Evolutionary conservation across 2,113 vertebrate genomes (phyloP), one percentile per base, ranked within the genome.

Genomic region (Pseudonaja textilis): DNA sequence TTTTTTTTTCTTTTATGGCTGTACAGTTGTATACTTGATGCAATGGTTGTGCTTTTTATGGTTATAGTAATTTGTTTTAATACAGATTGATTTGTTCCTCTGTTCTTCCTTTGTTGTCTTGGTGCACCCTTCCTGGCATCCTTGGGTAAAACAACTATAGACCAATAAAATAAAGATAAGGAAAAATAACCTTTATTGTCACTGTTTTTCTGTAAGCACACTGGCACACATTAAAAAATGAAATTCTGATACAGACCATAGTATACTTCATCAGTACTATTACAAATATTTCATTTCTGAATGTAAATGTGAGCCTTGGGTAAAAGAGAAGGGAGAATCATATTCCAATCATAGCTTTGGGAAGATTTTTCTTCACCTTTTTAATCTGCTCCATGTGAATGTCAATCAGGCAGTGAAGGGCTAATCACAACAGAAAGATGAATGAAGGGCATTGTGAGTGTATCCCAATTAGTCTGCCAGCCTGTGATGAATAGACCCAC

Each of bases 221-320:
- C 0, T n/a, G 26, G 26, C 61, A 29, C 1, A 4, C 26, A 64
- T 64, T 29, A 29, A 61, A 10, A 61, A 64, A 64, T 29, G 61
- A 29, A 64, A 64, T 12, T 64, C 23, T 59, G 57, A 50, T 50
- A 8, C 47, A 50, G 47, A 50, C 47, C 8, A 50, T 50, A 9
- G 47, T 50, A 50, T 50, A 50, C 47, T 50, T 50, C n/a, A 39
- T 7, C n/a, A 39, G 8, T 23, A 55, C 12, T 88, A 8, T 50
- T 50, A 45, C 85, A 39, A 45, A 23, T 85, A 18, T 34, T 52
- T 52, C 55, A 10, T 74, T 90, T 74, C 88, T 45, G 90, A 34
- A 93, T 93, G 95, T 93, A 95, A 93, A 93, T 92, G 91, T 74
- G 90, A 95, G 89, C 93, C 95, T 96, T 85, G 94, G 95, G 96